phyloP scores from a whole-genome alignment of 2,113 vertebrate genomes.

The Entomyzon cyanotis region DNA sequence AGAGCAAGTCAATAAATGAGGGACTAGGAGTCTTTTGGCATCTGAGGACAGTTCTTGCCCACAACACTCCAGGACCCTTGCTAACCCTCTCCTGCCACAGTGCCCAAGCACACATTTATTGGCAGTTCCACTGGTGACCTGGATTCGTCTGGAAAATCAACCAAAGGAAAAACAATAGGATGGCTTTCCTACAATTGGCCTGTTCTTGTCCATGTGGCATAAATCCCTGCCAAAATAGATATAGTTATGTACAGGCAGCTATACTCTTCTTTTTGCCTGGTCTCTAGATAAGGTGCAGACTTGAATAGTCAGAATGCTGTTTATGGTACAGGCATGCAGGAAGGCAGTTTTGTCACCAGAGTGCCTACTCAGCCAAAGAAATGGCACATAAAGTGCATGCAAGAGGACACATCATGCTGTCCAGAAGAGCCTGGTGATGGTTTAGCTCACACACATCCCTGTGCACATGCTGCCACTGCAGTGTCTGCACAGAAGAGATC shows the following conservation, averaged over 20 bases:
- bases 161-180: rapidly evolving
- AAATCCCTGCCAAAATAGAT: background rate
- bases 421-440: background rate
- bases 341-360: background rate
- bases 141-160: background rate
- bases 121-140: background rate
- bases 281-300: background rate
- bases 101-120: background rate
- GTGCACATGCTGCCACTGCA: rapidly evolving
- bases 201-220: background rate
- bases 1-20: background rate
- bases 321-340: rapidly evolving
- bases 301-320: background rate
- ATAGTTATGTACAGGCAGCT: too few relatives aligned
- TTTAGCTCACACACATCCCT: background rate
- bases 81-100: background rate
- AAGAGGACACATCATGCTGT: background rate
- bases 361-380: background rate
- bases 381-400: background rate
- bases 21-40: background rate
- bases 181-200: background rate
- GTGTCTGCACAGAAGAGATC: background rate
- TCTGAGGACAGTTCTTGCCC: background rate
- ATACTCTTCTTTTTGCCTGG: background rate
- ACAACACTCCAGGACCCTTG: background rate